Conservation (phyloP, 1,140 invertebrate species). For the Brachionus manjavacas region DNA sequence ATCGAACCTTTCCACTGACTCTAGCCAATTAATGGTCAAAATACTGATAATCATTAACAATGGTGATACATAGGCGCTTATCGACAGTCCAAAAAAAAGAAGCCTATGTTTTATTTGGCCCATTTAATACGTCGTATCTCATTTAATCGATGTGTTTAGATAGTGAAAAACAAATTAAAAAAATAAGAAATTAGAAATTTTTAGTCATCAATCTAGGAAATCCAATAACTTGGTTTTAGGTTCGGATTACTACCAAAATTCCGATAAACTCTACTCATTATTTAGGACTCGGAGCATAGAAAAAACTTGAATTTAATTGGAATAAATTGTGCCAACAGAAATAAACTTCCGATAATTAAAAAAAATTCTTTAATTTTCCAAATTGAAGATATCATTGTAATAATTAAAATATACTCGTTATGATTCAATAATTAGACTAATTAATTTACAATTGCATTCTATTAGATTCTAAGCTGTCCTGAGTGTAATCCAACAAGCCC, state of each 20-base stretch:
- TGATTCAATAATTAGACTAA: neutral
- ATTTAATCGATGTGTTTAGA: neutral
- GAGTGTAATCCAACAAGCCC: neutral
- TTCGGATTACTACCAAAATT: neutral
- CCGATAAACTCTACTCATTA: neutral
- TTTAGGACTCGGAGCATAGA: neutral
- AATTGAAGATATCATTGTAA: neutral
- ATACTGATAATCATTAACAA: conserved; percentile 3
- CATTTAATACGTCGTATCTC: neutral
- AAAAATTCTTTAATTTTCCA: too few relatives aligned
- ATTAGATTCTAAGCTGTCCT: neutral
- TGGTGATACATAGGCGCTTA: conserved; percentile 27
- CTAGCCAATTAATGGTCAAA: neutral
- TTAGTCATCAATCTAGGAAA: neutral
- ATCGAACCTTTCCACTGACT: neutral
- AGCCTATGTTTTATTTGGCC: conserved; percentile 23
- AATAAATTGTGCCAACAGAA: neutral
- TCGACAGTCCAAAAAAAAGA: neutral
- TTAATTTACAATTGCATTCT: neutral
- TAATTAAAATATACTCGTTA: neutral
- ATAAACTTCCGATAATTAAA: neutral
- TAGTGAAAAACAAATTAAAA: neutral
- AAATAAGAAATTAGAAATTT: neutral
- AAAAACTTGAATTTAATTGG: neutral
- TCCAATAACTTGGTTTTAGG: neutral